Evolutionary conservation across 2,888 invertebrate genomes (phyloP), one percentile per base, ranked within the genome.

Genomic region (Argynnis bischoffii): DNA sequence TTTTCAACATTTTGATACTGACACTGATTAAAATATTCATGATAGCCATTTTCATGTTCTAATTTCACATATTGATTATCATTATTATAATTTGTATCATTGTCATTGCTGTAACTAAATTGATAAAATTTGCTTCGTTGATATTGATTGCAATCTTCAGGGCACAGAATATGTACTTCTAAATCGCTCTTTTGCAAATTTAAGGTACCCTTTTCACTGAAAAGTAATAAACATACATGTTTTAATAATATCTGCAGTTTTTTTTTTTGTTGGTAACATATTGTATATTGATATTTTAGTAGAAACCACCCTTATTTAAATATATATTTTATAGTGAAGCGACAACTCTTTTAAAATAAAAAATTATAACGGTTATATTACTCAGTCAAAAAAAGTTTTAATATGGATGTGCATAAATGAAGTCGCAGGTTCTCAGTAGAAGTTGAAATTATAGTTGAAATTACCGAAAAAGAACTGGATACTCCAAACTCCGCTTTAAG

Each of bases 391-490:
- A 0, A 26, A 26, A 26, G 4, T 26, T 26, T 26, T 0, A 0
- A 26, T 26, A 26, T 3, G 26, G 3, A 26, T 26, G 26, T 26
- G 26, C 26, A 26, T 26, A 26, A 26, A 26, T 26, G 18, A 18
- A 26, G 21, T 26, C 4, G 4, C 26, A 5, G 0, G 26, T 26
- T n/a, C n/a, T n/a, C n/a, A n/a, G 4, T n/a, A 41, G 35, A 41
- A 8, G 11, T 8, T 41, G 11, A 41, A 41, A 8, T 11, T 2
- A 41, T 41, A 41, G 14, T 41, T 46, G 64, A 63, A 31, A 31
- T 72, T 78, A 90, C 91, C 88, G 88, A 59, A 90, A 90, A 0
- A 90, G 50, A 0, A 88, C 85, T 2, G 91, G 90, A 69, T 90
- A 90, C 64, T 90, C 90, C 56, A 88, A 73, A 54, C 86, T 89